phyloP scores from a whole-genome alignment of 23 tunicate species.

The Styela plicata region DNA sequence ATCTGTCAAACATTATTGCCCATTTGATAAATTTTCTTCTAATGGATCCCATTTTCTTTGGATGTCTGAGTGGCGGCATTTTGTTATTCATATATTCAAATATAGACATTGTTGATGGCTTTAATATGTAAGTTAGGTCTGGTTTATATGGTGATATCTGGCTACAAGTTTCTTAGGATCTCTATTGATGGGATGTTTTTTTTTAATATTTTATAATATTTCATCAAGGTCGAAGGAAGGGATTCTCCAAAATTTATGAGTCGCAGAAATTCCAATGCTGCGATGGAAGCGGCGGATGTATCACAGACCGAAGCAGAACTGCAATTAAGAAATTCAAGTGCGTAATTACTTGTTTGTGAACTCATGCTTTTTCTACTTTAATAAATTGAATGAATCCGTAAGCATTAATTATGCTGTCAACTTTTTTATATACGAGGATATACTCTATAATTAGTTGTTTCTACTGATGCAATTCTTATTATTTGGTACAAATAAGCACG shows the following conservation, averaged over 20 bases:
- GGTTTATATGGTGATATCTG: too few species aligned
- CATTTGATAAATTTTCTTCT: too few species aligned
- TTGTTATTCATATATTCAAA: too few species aligned
- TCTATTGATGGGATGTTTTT: too few species aligned
- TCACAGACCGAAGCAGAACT: not conserved
- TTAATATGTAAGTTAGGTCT: too few species aligned
- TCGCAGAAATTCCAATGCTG: conserved; percentile 11
- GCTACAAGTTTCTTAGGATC: too few species aligned
- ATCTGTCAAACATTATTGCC: too few species aligned
- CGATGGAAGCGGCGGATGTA: not conserved
- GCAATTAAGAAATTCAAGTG: conserved; percentile 17
- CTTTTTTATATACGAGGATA: not conserved
- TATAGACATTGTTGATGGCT: too few species aligned
- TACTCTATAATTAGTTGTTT: not conserved
- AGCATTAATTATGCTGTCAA: not conserved
- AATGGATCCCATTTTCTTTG: too few species aligned
- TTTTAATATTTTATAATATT: too few species aligned
- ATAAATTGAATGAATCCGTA: not conserved
- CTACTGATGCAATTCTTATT: not conserved
- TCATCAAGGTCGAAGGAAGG: conserved; percentile 31
- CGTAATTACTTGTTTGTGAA: not conserved
- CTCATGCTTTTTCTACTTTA: not conserved
- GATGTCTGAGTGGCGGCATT: too few species aligned
- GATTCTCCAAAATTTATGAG: conserved; percentile 31
- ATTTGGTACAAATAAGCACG: too few species aligned